Conservation (phyloP, 2,113 vertebrate genomes). For the Callopanchax toddi region DNA sequence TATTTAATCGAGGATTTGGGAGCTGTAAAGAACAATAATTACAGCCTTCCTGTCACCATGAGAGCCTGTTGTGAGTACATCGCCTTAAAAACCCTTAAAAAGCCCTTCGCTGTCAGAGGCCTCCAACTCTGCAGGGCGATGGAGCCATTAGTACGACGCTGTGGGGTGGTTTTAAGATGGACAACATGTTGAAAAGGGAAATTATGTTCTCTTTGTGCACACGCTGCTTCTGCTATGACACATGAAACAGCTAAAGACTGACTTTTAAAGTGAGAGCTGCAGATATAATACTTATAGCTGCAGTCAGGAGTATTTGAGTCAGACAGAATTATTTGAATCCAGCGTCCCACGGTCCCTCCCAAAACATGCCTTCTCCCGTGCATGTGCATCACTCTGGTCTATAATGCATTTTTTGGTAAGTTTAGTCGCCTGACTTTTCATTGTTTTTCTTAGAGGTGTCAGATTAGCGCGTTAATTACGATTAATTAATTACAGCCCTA, state of each 20-base stretch:
- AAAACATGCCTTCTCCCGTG: too few relatives aligned
- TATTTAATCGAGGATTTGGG: conserved; percentile 11
- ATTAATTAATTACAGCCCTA: too few relatives aligned
- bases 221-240: not conserved
- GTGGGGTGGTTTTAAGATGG: conserved; percentile 14
- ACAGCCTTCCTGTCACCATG: not conserved
- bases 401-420: too few relatives aligned
- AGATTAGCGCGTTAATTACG: too few relatives aligned
- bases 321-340: too few relatives aligned
- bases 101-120: not conserved
- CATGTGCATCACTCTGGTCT: too few relatives aligned
- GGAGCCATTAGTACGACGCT: conserved; percentile 40
- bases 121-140: conserved; percentile 31
- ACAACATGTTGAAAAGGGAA: conserved; percentile 25
- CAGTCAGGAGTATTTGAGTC: too few relatives aligned
- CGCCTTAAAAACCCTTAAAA: conserved; percentile 18
- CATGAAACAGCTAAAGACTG: not conserved
- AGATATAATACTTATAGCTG: not conserved
- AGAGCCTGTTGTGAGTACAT: conserved; percentile 17
- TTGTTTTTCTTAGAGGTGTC: too few relatives aligned
- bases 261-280: not conserved
- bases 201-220: not conserved
- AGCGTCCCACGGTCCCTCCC: too few relatives aligned
- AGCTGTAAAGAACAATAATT: conserved; percentile 25
- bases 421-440: too few relatives aligned